phyloP scores from a whole-genome alignment of 2,888 invertebrate genomes.

The Melinaea menophilus region DNA sequence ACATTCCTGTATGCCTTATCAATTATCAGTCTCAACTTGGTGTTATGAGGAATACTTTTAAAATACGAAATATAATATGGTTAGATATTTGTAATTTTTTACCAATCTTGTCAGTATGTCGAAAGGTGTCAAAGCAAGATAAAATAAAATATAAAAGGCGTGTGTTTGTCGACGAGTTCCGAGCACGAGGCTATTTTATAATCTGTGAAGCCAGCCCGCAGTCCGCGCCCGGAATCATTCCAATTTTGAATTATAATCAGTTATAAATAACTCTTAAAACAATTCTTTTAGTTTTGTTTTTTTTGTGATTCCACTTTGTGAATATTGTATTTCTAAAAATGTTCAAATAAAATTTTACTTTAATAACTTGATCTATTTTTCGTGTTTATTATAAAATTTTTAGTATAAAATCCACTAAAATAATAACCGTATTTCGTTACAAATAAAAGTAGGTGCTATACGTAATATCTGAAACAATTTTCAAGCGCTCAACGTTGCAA shows the following conservation, averaged over 20 bases:
- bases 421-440: no score
- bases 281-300: slow-evolving; percentile 13
- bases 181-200: slow-evolving; percentile 15
- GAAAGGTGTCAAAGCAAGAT: neutral
- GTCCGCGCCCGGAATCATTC: slow-evolving; percentile 15
- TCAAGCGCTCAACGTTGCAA: slow-evolving; percentile 14
- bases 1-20: no score
- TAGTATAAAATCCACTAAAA: no score
- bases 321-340: slow-evolving; percentile 15
- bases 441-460: neutral
- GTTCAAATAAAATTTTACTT: neutral
- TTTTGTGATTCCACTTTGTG: slow-evolving; percentile 15
- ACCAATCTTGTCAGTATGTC: no score
- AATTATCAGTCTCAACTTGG: no score
- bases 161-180: neutral
- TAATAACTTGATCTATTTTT: no score
- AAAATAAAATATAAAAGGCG: neutral
- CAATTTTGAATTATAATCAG: slow-evolving; percentile 25
- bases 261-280: slow-evolving; percentile 14
- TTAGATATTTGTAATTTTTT: no score
- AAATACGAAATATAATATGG: no score
- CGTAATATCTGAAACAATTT: slow-evolving; percentile 7
- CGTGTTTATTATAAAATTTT: no score
- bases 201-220: slow-evolving; percentile 14
- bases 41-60: no score